Evolutionary conservation across 1,140 invertebrate genomes (phyloP).

Genomic region (Temnothorax curvispinosus): DNA sequence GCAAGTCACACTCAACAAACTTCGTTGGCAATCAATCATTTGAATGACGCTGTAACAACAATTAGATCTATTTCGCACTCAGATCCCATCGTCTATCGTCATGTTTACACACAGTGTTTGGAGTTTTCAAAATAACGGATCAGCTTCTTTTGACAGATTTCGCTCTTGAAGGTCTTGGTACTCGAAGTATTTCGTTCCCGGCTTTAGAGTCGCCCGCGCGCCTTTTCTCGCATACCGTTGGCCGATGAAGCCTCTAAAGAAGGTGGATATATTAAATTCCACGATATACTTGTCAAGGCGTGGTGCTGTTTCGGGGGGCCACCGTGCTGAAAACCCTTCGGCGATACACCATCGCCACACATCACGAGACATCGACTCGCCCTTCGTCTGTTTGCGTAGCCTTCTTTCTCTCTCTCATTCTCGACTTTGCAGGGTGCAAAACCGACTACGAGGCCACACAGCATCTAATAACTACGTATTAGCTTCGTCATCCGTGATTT

Average conservation of each 20-base stretch:
- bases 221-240: constrained; percentile 60
- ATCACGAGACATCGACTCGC: constrained; percentile 74
- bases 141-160: background rate
- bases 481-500: constrained; percentile 80
- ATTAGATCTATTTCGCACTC: background rate
- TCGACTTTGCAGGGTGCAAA: constrained; percentile 78
- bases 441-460: constrained; percentile 73
- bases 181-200: constrained; percentile 42
- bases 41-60: background rate
- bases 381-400: background rate
- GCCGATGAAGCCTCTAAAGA: constrained; percentile 42
- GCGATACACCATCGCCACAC: constrained; percentile 74
- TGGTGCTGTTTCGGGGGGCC: constrained; percentile 68
- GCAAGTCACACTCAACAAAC: background rate
- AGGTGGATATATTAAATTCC: constrained; percentile 81
- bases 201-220: constrained; percentile 55
- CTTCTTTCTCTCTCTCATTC: constrained; percentile 61
- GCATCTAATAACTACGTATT: constrained; percentile 82
- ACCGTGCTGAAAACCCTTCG: constrained; percentile 72
- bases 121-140: background rate
- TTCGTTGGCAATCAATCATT: background rate
- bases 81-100: background rate
- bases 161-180: background rate
- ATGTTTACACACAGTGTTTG: background rate
- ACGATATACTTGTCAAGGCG: constrained; percentile 82